Base-by-base conservation (phyloP, 2,888 invertebrate species). In the Terebella lapidaria region DNA sequence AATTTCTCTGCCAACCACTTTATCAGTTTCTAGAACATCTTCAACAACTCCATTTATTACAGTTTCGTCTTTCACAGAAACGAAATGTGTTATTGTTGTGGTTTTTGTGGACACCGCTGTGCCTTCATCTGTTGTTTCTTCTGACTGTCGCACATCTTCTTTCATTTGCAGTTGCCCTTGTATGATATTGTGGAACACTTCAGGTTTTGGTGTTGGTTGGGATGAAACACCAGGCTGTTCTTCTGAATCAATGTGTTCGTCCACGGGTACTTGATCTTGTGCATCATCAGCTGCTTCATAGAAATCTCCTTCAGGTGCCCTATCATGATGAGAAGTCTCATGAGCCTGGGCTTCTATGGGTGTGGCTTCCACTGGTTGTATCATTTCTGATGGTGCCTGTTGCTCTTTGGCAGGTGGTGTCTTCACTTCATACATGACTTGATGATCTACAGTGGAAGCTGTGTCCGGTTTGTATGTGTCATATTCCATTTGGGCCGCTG, bases 1-100 rank as follows among this genome's bases (percentile, higher is more conserved):
- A 30, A 63, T 22, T n/a, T 49, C 49, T 10, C 5, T 49, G 10
- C 49, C 49, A 22, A 49, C 49, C 5, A 49, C 49, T 5, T n/a
- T 22, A 15, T 49, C 49, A 49, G 18, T n/a, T 22, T 49, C 18
- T 22, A 20, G n/a, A 49, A 49, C 18, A 49, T 22, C 22, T n/a
- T n/a, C 24, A 5, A 49, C 49, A 35, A 15, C 42, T 20, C 49
- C 49, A 22, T 49, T 22, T 5, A 5, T n/a, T 5, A 49, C 49
- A 49, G 49, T 49, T 10, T 22, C 18, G 5, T 49, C 49, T 5
- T 5, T 49, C 15, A 49, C 5, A 22, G 49, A 24, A 20, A 20
- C 5, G 24, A 49, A 20, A 24, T 49, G 49, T 49, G 49, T 49
- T 10, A 49, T 24, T 22, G 49, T 49, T 15, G 24, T 49, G 49